Conservation (phyloP, 2,888 invertebrate genomes). For the Arrhopalites spinosus region DNA sequence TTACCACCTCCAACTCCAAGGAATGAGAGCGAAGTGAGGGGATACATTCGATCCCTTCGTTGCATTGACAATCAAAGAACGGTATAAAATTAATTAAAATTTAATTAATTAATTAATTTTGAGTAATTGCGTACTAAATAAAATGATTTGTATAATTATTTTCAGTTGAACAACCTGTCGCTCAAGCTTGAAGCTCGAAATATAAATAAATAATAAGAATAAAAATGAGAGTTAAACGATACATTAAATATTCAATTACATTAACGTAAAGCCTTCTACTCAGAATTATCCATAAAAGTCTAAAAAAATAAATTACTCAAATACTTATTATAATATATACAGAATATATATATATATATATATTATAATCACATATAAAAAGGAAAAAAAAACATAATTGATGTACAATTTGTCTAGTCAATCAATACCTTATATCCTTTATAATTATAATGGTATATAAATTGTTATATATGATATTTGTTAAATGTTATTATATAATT, state of each 20-base stretch:
- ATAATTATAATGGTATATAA: neutral
- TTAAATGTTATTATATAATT: neutral
- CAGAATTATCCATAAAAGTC: neutral
- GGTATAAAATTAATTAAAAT: too few relatives aligned
- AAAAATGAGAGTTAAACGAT: neutral
- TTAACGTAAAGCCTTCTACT: neutral
- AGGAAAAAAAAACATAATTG: too few relatives aligned
- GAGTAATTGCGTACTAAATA: too few relatives aligned
- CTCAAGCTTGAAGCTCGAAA: conserved; percentile 71
- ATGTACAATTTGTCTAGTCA: conserved; percentile 17
- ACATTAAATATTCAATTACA: neutral
- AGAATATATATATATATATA: too few relatives aligned
- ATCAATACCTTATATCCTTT: conserved; percentile 2
- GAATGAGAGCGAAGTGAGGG: conserved; percentile 70
- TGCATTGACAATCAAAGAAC: conserved; percentile 80
- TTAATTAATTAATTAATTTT: too few relatives aligned
- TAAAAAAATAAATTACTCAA: neutral
- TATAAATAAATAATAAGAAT: neutral
- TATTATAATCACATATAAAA: too few relatives aligned
- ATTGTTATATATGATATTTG: neutral
- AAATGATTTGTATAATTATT: too few relatives aligned
- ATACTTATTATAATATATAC: too few relatives aligned
- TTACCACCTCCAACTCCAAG: conserved; percentile 73
- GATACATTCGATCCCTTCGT: conserved; percentile 73
- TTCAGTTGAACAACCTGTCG: conserved; percentile 73